Base-by-base conservation (phyloP, 2,797 vertebrate species). In the Coracias cyanogaster region DNA sequence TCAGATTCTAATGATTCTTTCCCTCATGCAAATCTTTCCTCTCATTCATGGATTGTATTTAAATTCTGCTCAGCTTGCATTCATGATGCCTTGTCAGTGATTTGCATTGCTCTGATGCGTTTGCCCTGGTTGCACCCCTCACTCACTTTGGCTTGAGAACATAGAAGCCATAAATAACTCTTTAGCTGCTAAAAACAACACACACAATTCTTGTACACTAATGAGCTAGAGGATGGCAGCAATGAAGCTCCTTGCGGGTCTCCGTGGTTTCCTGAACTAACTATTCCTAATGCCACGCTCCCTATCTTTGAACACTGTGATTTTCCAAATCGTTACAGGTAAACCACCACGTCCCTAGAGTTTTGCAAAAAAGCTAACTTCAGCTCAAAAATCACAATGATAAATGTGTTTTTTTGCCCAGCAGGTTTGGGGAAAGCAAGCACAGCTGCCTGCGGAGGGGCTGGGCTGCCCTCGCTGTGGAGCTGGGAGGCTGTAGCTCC, bases 41-140 rank as follows among this genome's bases (percentile, higher is more conserved):
- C 94, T 97, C 96, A 97, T 97, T 97, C 96, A 97, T 86, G 91
- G 96, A 97, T 96, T 97, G 96, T 96, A 96, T 97, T 97, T 97
- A 97, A 97, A 97, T 97, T 96, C 96, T 83, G 94, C 96, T 96
- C 96, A 97, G 96, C 96, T 96, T 96, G 96, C 90, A 96, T 97
- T 97, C 96, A 97, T 78, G 94, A 96, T 92, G 95, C 96, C 96
- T 91, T 96, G 96, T 96, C 96, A 96, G 93, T 96, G 95, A 96
- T 97, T 97, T 96, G 95, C 96, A 97, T 97, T 96, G 94, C 96
- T 95, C 96, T 96, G 94, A 96, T 96, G 95, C 91, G 0, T 96
- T 96, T 96, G 96, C 96, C 96, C 96, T 91, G 94, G 84, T 95
- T 96, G 96, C 96, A 97, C 96, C 95, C 95, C 96, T 96, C 96